Base-by-base conservation (phyloP, 2,888 invertebrate genomes). In the Drosophila koepferae region DNA sequence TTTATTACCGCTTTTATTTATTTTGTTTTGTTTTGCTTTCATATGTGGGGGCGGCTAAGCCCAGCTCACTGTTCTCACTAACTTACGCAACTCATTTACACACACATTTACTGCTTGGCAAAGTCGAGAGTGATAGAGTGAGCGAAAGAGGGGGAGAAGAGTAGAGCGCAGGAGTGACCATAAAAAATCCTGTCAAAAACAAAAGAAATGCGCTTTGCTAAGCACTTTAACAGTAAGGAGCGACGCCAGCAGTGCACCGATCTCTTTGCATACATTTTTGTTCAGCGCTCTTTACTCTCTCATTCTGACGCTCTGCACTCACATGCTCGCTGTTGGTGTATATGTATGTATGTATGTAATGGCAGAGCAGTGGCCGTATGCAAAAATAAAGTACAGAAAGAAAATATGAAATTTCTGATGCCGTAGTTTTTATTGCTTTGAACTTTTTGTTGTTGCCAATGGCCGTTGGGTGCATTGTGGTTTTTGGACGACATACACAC, bases 391-490 rank as follows among this genome's bases (percentile, higher is more conserved):
- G 46, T 12, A 31, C 43, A 53, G 51, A 34, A 51, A 51, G 49
- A 48, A 51, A 48, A 18, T 40, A 46, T 73, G 38, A 65, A 46
- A 23, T 56, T 68, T 49, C 48, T 77, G 72, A 64, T 63, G 64
- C 51, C 65, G 74, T 59, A 69, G 63, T 84, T 77, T 82, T 81
- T 82, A 86, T 89, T 69, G 77, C 87, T 86, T 86, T 86, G 87
- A 89, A 89, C 89, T 86, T 86, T 85, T 73, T 80, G 66, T 74
- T 80, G 66, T 79, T 56, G 75, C 48, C 69, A 49, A 51, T 65
- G 67, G 38, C 60, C 61, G 55, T 61, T 49, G 51, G 31, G 43
- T 12, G 44, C 59, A 53, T 68, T 78, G 80, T 53, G 66, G 56
- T 67, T 79, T 80, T 80, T 54, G 67, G 67, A 56, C 36, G 54